Evolutionary conservation across 2,888 invertebrate species (phyloP), one percentile per base, ranked within the genome.

Genomic region (Lochmaea capreae): DNA sequence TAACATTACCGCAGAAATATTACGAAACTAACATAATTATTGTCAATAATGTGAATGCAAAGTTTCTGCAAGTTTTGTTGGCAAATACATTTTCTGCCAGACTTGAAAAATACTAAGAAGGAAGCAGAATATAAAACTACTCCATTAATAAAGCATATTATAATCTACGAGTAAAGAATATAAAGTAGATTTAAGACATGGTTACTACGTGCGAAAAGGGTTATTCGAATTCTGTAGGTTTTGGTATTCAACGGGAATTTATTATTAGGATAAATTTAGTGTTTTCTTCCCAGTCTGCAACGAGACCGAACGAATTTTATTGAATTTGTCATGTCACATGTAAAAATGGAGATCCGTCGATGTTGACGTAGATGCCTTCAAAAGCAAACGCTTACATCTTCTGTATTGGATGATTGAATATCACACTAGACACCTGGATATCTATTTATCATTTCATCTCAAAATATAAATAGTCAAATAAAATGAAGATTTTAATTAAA

Each of bases 141-240:
- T 57, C 3, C 5, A 26, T 58, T 58, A 52, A 26, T 57, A 39
- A 67, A 33, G 54, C n/a, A 16, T 22, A 33, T 57, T 66, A 52
- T 39, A 18, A 16, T 9, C 11, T 18, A 42, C 39, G 54, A 42
- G n/a, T 16, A 12, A 22, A 59, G 67, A 67, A 58, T 67, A 67
- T 67, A 43, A 67, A 67, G 22, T 58, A 26, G 59, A 58, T 42
- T 14, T 43, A 22, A 49, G 39, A 67, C 61, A 39, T 33, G n/a
- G 16, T 16, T 42, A 9, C 18, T 67, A 22, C 18, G 22, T 18
- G 18, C 9, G 57, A 57, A 67, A 49, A 39, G 67, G 58, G 58
- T 67, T 67, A 67, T 67, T 67, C 42, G 26, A 58, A 67, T 67
- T 67, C 59, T 22, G 33, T 18, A 10, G 14, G 67, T 39, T 46